A percentile compares a stretch with the other conserved stretches of the same genome.
Conservation (phyloP, 2,113 vertebrate species). For the Fregetta grallaria region DNA sequence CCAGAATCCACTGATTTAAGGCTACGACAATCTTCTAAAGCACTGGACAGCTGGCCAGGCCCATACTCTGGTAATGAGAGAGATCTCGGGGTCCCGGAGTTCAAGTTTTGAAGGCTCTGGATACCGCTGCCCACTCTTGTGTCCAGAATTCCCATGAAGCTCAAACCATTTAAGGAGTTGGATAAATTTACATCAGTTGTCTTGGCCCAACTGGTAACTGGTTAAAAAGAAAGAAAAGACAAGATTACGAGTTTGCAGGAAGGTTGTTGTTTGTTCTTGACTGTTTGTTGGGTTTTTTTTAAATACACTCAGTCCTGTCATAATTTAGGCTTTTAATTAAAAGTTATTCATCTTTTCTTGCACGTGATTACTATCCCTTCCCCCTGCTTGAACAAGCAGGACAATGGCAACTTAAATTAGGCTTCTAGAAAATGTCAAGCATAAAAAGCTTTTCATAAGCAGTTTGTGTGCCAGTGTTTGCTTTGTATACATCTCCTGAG, state of each 20-base stretch:
- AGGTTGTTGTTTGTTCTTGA: not conserved
- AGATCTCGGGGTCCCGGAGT: not conserved
- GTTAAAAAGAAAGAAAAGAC: not conserved
- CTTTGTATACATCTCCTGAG: not conserved
- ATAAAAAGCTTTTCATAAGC: not conserved
- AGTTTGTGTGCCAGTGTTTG: not conserved
- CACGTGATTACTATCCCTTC: not conserved
- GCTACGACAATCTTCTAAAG: conserved; percentile 78
- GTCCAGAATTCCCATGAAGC: conserved; percentile 62
- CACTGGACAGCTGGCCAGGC: conserved; percentile 46
- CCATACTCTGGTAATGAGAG: conserved; percentile 49
- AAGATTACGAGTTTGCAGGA: not conserved
- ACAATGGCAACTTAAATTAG: not conserved
- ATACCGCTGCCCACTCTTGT: conserved; percentile 10
- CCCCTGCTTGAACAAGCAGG: not conserved
- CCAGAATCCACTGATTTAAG: conserved; percentile 89
- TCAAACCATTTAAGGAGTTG: conserved; percentile 66
- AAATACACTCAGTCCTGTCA: not conserved
- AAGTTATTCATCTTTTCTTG: not conserved
- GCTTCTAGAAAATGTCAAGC: not conserved
- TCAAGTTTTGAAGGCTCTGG: conserved; percentile 43
- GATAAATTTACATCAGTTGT: conserved; percentile 64
- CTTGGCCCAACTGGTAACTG: conserved; percentile 70
- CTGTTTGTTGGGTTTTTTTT: not conserved
- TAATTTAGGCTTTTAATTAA: not conserved